Percentiles rank a stretch among this genome's conserved stretches.
These are phyloP conservation scores for Mormyrus lacerda DNA, from an alignment of 2,113 vertebrate genomes.

Conservation along the genomic window DNA sequence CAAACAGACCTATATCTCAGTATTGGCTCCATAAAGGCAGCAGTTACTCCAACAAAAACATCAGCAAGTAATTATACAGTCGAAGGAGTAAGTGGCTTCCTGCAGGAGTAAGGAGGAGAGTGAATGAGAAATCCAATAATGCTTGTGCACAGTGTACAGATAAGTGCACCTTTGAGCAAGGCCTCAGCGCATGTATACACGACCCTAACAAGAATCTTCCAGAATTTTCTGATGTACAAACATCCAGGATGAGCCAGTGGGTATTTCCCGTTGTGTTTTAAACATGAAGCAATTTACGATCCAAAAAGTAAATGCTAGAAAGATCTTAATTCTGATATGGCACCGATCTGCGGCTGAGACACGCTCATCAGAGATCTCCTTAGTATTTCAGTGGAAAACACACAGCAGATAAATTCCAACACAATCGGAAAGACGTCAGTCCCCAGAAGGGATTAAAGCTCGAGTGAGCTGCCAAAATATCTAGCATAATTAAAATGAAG, in stretches of 20 bases:
- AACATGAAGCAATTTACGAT: background rate
- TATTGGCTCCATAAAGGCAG: background rate
- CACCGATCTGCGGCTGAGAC: background rate
- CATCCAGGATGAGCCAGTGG: background rate
- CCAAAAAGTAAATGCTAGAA: background rate
- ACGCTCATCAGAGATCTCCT: background rate
- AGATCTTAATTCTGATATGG: background rate
- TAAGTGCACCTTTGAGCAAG: background rate
- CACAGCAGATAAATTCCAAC: background rate
- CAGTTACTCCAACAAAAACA: background rate
- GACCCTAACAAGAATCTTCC: background rate
- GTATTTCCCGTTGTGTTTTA: background rate
- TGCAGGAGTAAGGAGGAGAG: background rate
- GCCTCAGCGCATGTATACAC: background rate
- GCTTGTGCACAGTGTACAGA: background rate
- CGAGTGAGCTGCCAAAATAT: background rate
- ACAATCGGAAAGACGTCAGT: background rate
- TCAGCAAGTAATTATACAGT: background rate
- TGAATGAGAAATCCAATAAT: background rate
- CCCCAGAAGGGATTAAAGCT: background rate
- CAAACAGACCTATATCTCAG: background rate
- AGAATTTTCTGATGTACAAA: background rate
- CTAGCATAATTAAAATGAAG: background rate
- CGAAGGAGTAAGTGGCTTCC: background rate
- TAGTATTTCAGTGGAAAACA: background rate